Evolutionary conservation across 2,113 vertebrate genomes (phyloP), one percentile per base, ranked within the genome.

Genomic region (Synchiropus splendidus): DNA sequence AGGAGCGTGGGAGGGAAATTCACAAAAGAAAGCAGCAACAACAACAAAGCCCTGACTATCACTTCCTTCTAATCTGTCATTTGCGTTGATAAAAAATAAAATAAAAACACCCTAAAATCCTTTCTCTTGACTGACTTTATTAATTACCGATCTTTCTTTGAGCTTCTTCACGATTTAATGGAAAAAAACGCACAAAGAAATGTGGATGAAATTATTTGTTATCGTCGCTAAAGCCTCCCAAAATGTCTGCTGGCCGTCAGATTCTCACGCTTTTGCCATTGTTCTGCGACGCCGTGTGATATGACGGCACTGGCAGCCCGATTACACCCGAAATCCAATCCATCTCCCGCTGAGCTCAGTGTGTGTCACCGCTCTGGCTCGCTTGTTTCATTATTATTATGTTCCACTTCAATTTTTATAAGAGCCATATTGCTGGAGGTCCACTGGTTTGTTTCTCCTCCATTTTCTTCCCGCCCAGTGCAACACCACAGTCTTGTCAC

Each of bases 191-290:
- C 72, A 73, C 54, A 67, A 77, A 75, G 67, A 44, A 4, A 33
- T n/a, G 1, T 31, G 52, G 54, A 70, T 68, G 48, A 75, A 73
- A 75, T 60, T 17, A 64, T 65, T 69, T 71, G 64, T 70, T 62
- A 54, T 62, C 65, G 48, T 4, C 21, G 1, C 61, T 50, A 73
- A 76, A 78, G 56, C 59, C 48, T 48, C 37, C 37, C 47, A 53
- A 80, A 74, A 55, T 18, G 37, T 69, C 65, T 61, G 51, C 37
- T 6, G 16, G 64, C 55, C 40, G 43, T 67, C 67, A 54, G 42
- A 72, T 61, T 57, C 66, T 21, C 43, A 46, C 43, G 44, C 51
- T 15, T 36, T 34, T 45, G 17, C 48, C 59, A 67, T 75, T 77
- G 63, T 79, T 78, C 75, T 61, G 54, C 69, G 55, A 67, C 63